Evolutionary conservation across 2,797 vertebrate species (phyloP), one percentile per base, ranked within the genome.

Genomic region (Anolis apletophallus): DNA sequence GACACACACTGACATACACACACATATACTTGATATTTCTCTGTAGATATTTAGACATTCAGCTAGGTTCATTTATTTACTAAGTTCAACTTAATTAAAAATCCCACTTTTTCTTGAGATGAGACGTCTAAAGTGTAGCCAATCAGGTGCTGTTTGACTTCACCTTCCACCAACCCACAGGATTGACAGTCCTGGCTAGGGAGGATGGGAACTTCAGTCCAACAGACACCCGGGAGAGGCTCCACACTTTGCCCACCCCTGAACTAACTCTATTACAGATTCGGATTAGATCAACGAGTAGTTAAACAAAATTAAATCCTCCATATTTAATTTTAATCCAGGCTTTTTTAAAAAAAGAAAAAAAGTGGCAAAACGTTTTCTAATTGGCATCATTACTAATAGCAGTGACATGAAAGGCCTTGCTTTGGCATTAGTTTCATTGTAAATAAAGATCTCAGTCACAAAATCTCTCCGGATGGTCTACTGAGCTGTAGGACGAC

Each of bases 401-500:
- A 92, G 92, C 32, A 54, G 76, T 85, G 72, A 83, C 81, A 94
- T 92, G 84, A 91, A 94, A 88, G 86, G 0, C 81, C 93, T 94
- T 92, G 81, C 90, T 50, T 81, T 95, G 94, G 90, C 71, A 94
- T 94, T 95, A 92, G 76, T 94, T 93, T 93, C 89, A 91, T 90
- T 92, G 83, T 81, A 93, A 95, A 94, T 94, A 88, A 92, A 91
- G 93, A 14, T 94, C 94, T 93, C 94, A 94, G 93, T 88, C 88
- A 91, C 29, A 0, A 78, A 57, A 67, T 90, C 93, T 85, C 71
- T 0, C 0, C 94, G 90, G 92, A 95, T 85, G 91, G 87, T 81
- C 74, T 86, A 89, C 91, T 83, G 88, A 91, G 84, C 94, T 85
- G 92, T 17, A 0, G 83, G 94, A 91, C 87, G 88, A 87, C 95